Base-by-base conservation (phyloP, 1,140 invertebrate genomes). In the Caenorhabditis brenneri region DNA sequence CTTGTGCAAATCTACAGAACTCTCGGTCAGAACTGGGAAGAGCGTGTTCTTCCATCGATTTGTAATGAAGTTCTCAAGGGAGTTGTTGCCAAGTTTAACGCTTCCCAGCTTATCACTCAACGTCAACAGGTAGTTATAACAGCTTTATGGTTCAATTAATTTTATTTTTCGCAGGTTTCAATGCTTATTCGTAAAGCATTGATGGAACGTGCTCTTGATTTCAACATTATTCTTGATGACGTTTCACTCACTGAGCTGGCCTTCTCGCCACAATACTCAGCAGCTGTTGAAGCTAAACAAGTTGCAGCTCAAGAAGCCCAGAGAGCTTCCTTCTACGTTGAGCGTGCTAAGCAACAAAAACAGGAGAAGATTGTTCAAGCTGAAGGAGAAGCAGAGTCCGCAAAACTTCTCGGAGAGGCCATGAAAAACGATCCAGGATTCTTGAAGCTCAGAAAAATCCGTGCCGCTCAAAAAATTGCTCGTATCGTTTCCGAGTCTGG, bases 321-420 rank as follows among this genome's bases (percentile, higher is more conserved):
- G 92, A 92, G 98, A 88, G 98, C 98, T 51, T 96, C 96, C 82
- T 99, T 99, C 91, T 94, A 97, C 31, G 98, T 99, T 0, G 97
- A 99, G 93, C 94, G 95, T 89, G 98, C 98, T 16, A 97, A 95
- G 88, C 97, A 99, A 91, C 97, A 99, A 91, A 94, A 94, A 90
- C 98, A 99, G 92, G 97, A 99, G 92, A 99, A 99, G 91, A 98
- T 99, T 92, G 96, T 99, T 1, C 97, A 99, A 92, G 97, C 98
- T 87, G 97, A 99, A 93, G 98, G 98, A 93, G 98, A 99, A 94
- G 97, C 98, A 31, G 95, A 98, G 93, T 96, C 97, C 88, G 98
- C 97, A 24, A 91, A 91, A 87, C 87, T 93, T 94, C 95, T 99
- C 92, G 97, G 97, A 92, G 93, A 97, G 92, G 96, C 97, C 78